Base-by-base conservation (phyloP, 2,888 invertebrate genomes). In the Cheilosia grossa region DNA sequence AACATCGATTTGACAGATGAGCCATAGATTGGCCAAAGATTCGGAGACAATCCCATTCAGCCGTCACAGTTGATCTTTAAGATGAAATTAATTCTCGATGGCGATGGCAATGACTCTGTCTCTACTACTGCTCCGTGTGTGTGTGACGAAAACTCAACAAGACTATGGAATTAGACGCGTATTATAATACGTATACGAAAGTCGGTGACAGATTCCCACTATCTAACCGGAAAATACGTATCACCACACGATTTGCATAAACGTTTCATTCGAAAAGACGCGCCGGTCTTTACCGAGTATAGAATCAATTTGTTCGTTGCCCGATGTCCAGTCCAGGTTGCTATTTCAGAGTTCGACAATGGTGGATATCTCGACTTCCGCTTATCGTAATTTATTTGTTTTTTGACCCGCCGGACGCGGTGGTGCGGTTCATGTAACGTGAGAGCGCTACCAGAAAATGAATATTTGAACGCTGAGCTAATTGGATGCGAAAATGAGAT, bases 221-320 rank as follows among this genome's bases (percentile, higher is more conserved):
- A 77, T 51, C 70, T 56, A 81, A 85, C 85, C 85, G 85, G 85
- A 85, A 85, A 85, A 85, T 85, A 77, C 81, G 85, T 81, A 85
- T 81, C 85, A 81, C 85, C 85, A 67, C 85, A 81, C n/a, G 72
- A 85, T 85, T 85, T 67, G 81, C 85, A 85, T 85, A 74, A 80
- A 74, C 59, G 61, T 72, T 61, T 54, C 27, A 59, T 33, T 79
- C 69, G 54, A 70, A 73, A 64, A 80, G 54, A 17, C 17, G 30
- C 5, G n/a, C 15, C 54, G 30, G 17, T 70, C 61, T 44, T 61
- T 9, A 21, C 13, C 30, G 59, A 24, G 24, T 37, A 40, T 53
- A 15, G 69, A 59, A 69, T 77, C 77, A 77, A 67, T 67, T 77
- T 61, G 54, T 40, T 77, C 4, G 17, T 9, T 19, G 64, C 15